phyloP scores from a whole-genome alignment of 2,888 invertebrate genomes.

The Cheilosia pagana region DNA sequence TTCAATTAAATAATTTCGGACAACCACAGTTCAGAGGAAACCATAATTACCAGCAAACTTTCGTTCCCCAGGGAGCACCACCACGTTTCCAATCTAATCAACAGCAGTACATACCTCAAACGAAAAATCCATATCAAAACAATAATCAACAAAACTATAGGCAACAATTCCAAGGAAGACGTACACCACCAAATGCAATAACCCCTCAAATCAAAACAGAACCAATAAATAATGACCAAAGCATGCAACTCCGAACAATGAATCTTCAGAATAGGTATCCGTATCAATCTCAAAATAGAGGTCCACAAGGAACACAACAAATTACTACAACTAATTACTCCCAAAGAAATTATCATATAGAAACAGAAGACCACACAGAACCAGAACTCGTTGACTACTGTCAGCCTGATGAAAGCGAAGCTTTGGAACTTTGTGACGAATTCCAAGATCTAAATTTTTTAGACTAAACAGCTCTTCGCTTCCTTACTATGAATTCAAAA shows the following conservation, averaged over 20 bases:
- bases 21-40: conserved; percentile 1
- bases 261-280: conserved; percentile 9
- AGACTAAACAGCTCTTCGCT: conserved; percentile 31
- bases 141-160: conserved; percentile 1
- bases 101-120: not conserved
- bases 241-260: not conserved
- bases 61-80: not conserved
- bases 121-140: not conserved
- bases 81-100: not conserved
- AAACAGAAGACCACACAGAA: conserved; percentile 1
- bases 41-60: not conserved
- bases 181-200: not conserved
- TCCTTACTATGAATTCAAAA: conserved; percentile 25
- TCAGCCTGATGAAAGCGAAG: conserved; percentile 7
- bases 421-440: conserved; percentile 12
- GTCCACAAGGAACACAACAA: not conserved
- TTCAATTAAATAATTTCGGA: conserved; percentile 9
- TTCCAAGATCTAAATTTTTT: conserved; percentile 37
- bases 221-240: conserved; percentile 3
- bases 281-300: conserved; percentile 4
- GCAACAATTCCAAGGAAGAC: not conserved
- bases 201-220: conserved; percentile 2
- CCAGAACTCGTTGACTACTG: conserved; percentile 1
- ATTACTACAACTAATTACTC: not conserved
- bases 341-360: conserved; percentile 1